Evolutionary conservation across 1,140 invertebrate species (phyloP).

Genomic region (Drosophila pandora): DNA sequence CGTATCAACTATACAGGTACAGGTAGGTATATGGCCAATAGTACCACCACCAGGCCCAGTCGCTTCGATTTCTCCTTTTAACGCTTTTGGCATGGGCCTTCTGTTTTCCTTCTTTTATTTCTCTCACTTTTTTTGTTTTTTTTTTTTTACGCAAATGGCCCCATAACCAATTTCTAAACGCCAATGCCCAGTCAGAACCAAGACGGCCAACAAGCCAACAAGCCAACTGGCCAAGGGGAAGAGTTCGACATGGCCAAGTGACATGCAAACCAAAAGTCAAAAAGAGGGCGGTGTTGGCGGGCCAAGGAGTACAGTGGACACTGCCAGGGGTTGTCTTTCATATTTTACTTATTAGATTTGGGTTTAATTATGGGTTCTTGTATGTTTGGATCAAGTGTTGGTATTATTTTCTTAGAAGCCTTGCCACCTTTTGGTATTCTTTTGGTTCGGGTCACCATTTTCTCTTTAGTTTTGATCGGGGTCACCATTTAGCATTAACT

Average conservation of each 20-base stretch:
- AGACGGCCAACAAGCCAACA: slow-evolving; percentile 15
- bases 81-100: slow-evolving; percentile 44
- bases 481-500: neutral
- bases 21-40: slow-evolving; percentile 2
- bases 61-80: slow-evolving; percentile 54
- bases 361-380: neutral
- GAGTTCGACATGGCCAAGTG: slow-evolving; percentile 73
- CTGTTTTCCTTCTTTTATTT: neutral
- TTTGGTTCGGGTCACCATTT: no score
- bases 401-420: no score
- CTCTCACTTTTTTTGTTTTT: neutral
- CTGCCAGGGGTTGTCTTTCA: no score
- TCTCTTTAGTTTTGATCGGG: no score
- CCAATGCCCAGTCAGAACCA: slow-evolving; percentile 49
- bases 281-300: neutral
- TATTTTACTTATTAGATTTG: no score
- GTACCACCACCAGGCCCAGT: slow-evolving; percentile 9
- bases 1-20: slow-evolving; percentile 5
- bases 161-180: slow-evolving; percentile 63
- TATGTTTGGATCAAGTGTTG: neutral
- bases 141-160: slow-evolving; percentile 32
- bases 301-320: slow-evolving; percentile 3
- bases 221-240: slow-evolving; percentile 38
- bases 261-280: slow-evolving; percentile 58
- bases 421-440: no score